Base-by-base conservation (phyloP, 1,140 invertebrate genomes). In the Micrasema longulum region DNA sequence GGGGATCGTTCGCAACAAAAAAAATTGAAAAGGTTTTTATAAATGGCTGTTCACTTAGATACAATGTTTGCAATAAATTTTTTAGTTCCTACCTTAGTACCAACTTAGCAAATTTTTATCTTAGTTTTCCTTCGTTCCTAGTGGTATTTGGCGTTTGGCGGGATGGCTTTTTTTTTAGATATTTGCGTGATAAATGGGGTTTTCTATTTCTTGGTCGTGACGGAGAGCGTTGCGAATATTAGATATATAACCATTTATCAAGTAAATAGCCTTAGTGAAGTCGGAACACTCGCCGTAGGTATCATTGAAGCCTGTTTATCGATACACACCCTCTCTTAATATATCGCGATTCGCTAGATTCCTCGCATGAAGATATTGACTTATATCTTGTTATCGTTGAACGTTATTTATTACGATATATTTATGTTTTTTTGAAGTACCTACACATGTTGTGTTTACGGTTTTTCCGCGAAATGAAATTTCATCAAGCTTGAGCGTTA, bases 11-110 rank as follows among this genome's bases (percentile, higher is more conserved):
- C 11, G 35, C n/a, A 60, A 20, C 22, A 60, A 12, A 60, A 60
- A 60, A 60, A 53, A 53, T 53, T 60, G 36, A 60, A 60, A 60
- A 60, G n/a, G 36, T 60, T 60, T 38, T 60, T 60, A 43, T 60
- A 60, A 60, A 60, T 60, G 36, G 20, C 55, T 60, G 36, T 60
- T 60, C 55, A 60, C 55, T 60, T 60, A 38, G 14, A 60, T 35
- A 18, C 55, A 41, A 41, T 60, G 55, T 9, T 18, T 31, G 55
- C 16, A 22, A 60, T 41, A 60, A 60, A 60, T 60, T 60, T 60
- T 60, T 41, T 18, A 60, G n/a, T n/a, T n/a, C n/a, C 55, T 43
- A 38, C 55, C 55, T 60, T 60, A 60, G 41, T 41, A 41, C 14
- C 10, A 60, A 41, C 55, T 41, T 60, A 36, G 55, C 55, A 60